Percentiles rank a stretch among this genome's conserved stretches.
These are phyloP conservation scores for Pachypanchax playfairii DNA, from an alignment of 2,113 vertebrate genomes.

Conservation along the genomic window DNA sequence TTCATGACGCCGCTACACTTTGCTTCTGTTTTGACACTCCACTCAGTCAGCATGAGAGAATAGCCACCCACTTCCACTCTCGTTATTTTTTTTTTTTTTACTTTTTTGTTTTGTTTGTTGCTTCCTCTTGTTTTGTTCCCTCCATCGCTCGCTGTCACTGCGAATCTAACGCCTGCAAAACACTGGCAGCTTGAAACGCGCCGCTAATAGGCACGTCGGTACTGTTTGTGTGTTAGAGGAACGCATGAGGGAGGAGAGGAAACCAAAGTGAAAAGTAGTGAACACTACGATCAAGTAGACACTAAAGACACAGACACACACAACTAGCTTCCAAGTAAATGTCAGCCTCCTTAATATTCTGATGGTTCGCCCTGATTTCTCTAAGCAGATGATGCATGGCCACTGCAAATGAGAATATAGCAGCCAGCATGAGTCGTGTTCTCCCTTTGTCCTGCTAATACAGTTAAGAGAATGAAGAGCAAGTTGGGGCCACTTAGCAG, in stretches of 20 bases:
- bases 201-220: constrained; percentile 32
- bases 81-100: constrained; percentile 41
- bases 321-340: constrained; percentile 66
- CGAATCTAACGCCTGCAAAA: constrained; percentile 42
- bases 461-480: constrained; percentile 27
- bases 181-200: constrained; percentile 28
- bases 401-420: constrained; percentile 68
- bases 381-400: constrained; percentile 68
- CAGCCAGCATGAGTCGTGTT: constrained; percentile 28
- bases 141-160: constrained; percentile 44
- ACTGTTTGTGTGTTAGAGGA: constrained; percentile 17
- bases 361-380: constrained; percentile 68
- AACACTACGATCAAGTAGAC: constrained; percentile 56
- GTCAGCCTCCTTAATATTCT: constrained; percentile 77
- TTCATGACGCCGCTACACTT: constrained; percentile 58
- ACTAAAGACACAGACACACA: constrained; percentile 39
- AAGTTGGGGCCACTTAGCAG: constrained; percentile 47
- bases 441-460: constrained; percentile 48
- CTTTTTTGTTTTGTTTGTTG: constrained; percentile 37
- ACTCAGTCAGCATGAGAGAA: constrained; percentile 62
- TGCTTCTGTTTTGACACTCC: constrained; percentile 58
- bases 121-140: constrained; percentile 24
- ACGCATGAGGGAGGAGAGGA: constrained; percentile 13
- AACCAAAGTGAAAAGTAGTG: constrained; percentile 15
- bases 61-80: constrained; percentile 48